Evolutionary conservation across 2,113 vertebrate genomes (phyloP).

Genomic region (Aptenodytes forsteri): DNA sequence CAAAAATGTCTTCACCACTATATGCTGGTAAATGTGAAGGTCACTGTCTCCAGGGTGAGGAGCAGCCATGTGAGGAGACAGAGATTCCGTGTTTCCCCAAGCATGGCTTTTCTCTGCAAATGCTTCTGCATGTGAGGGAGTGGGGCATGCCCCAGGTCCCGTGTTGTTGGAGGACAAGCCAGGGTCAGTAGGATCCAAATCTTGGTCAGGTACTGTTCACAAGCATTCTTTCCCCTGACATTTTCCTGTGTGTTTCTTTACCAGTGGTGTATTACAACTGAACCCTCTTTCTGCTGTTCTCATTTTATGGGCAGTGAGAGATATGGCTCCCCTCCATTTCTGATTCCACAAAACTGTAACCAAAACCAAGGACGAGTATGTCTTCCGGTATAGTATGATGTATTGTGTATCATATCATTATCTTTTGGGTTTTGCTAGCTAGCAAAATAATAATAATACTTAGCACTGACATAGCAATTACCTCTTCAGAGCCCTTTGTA

Average conservation of each 20-base stretch:
- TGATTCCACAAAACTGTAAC: neutral
- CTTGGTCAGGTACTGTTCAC: neutral
- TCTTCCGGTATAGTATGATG: neutral
- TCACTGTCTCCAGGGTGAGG: neutral
- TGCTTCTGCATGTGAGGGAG: neutral
- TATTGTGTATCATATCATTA: slow-evolving; percentile 48
- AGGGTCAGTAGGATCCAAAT: neutral
- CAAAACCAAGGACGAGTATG: slow-evolving; percentile 9
- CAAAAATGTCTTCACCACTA: neutral
- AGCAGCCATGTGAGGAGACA: neutral
- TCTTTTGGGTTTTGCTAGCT: slow-evolving; percentile 1
- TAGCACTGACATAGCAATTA: slow-evolving; percentile 38
- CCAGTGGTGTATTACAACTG: neutral
- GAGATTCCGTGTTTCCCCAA: neutral
- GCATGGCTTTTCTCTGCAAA: neutral
- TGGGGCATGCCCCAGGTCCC: neutral
- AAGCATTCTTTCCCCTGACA: neutral
- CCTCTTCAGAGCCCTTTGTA: neutral
- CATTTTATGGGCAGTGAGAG: neutral
- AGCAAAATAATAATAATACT: slow-evolving; percentile 37
- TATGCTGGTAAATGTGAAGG: neutral
- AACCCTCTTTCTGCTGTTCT: neutral
- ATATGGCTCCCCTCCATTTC: neutral
- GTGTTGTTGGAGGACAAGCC: neutral
- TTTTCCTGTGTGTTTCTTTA: neutral